Evolutionary conservation across 2,888 invertebrate genomes (phyloP), one percentile per base, ranked within the genome.

Genomic region (Colletes collaris): DNA sequence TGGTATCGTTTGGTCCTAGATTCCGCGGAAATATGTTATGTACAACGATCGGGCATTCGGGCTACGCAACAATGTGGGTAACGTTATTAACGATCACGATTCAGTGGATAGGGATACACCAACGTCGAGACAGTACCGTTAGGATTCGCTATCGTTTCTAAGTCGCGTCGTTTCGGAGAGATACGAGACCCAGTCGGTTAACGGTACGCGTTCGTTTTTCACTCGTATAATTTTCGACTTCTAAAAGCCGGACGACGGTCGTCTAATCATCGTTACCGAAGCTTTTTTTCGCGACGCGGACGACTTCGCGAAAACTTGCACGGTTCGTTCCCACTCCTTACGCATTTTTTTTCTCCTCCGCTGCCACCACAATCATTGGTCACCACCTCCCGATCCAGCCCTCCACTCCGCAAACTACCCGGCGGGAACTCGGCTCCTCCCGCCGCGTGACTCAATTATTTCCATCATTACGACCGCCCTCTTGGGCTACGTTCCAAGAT

Each of bases 131-230:
- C 50, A 67, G 63, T 86, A 77, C 76, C 84, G 86, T 83, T 83
- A 81, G 79, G 67, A 86, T 76, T 27, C 76, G 67, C 75, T 74
- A 83, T 83, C 84, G 81, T 73, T 64, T 27, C 55, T 67, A 53
- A 70, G 60, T 49, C 19, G 52, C 72, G 60, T 52, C 19, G 52
- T 52, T 62, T 60, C 67, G 46, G 69, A 68, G 69, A 68, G 75
- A 82, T 73, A 66, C 75, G 44, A 79, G 60, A 59, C 58, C 70
- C 74, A 74, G 69, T 76, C 67, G 53, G 58, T 86, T 27, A 86
- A 85, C 84, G 85, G 86, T 86, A 80, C 50, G 53, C 52, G 60
- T 16, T 72, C 56, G 60, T 76, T 68, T 75, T 27, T 50, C 50
- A 13, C 46, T n/a, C 16, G 49, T 35, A 10, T 60, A 11, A 72